These are phyloP conservation scores for Mesoligia furuncula DNA, from an alignment of 2,888 invertebrate species.

Conservation along the genomic window DNA sequence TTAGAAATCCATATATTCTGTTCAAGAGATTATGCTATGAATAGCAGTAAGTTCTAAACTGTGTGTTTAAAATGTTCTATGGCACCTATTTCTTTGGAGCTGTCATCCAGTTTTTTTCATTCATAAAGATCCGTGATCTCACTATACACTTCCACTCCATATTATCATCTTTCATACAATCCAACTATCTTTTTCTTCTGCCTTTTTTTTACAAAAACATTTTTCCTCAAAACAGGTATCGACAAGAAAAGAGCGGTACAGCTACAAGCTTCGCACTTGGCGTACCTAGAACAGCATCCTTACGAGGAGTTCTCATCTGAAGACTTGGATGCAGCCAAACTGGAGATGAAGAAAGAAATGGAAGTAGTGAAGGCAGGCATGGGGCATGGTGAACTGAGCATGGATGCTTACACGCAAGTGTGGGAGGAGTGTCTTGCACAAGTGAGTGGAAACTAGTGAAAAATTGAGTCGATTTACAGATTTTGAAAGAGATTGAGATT, in stretches of 20 bases:
- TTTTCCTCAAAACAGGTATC: slow-evolving; percentile 70
- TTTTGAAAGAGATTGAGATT: neutral
- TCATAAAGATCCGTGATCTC: neutral
- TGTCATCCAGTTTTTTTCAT: neutral
- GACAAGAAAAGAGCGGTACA: slow-evolving; percentile 91
- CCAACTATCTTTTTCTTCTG: neutral
- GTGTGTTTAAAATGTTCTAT: neutral
- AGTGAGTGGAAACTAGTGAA: slow-evolving; percentile 82
- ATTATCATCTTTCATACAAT: neutral
- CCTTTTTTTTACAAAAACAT: neutral
- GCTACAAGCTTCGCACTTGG: slow-evolving; percentile 93
- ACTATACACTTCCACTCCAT: neutral
- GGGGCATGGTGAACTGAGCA: slow-evolving; percentile 98
- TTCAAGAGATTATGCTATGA: neutral
- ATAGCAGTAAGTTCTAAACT: neutral
- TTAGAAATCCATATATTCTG: neutral
- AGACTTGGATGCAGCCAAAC: slow-evolving; percentile 92
- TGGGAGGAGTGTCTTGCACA: slow-evolving; percentile 99
- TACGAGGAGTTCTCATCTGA: slow-evolving; percentile 93
- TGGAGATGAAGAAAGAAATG: slow-evolving; percentile 95
- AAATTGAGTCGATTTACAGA: too few relatives aligned
- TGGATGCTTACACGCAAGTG: slow-evolving; percentile 98
- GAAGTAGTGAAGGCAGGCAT: slow-evolving; percentile 97
- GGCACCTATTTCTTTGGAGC: neutral
- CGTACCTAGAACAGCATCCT: slow-evolving; percentile 96